Evolutionary conservation across 2,113 vertebrate genomes (phyloP).

Genomic region (Ornithorhynchus anatinus): DNA sequence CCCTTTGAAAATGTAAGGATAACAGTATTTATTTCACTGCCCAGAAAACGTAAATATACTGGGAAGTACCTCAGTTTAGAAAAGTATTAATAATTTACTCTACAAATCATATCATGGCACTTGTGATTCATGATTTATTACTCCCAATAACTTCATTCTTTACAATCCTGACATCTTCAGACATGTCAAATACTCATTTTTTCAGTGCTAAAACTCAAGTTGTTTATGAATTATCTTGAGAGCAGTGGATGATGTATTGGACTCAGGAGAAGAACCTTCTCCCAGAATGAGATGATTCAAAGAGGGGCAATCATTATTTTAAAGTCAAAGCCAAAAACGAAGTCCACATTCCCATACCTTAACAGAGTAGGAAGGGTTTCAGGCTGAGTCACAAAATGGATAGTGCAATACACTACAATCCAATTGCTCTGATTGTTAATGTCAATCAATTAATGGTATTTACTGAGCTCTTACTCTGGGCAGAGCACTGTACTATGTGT

Average conservation of each 20-base stretch:
- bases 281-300: background rate
- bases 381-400: too few relatives aligned
- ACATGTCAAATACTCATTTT: background rate
- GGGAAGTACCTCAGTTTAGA: background rate
- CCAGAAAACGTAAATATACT: constrained; percentile 23
- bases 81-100: constrained; percentile 27
- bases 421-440: too few relatives aligned
- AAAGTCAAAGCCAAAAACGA: too few relatives aligned
- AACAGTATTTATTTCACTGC: constrained; percentile 30
- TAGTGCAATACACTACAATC: too few relatives aligned
- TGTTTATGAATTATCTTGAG: background rate
- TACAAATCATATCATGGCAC: constrained; percentile 25
- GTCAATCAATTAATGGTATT: too few relatives aligned
- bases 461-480: too few relatives aligned
- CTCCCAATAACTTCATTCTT: constrained; percentile 6
- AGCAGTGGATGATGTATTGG: background rate
- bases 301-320: too few relatives aligned
- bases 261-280: background rate
- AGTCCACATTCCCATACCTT: too few relatives aligned
- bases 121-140: constrained; percentile 2
- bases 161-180: constrained; percentile 2
- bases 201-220: background rate
- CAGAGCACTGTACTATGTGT: too few relatives aligned
- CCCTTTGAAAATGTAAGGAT: constrained; percentile 5
- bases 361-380: background rate